These are phyloP conservation scores for Drosophila colorata DNA, from an alignment of 2,888 invertebrate genomes.

Conservation along the genomic window DNA sequence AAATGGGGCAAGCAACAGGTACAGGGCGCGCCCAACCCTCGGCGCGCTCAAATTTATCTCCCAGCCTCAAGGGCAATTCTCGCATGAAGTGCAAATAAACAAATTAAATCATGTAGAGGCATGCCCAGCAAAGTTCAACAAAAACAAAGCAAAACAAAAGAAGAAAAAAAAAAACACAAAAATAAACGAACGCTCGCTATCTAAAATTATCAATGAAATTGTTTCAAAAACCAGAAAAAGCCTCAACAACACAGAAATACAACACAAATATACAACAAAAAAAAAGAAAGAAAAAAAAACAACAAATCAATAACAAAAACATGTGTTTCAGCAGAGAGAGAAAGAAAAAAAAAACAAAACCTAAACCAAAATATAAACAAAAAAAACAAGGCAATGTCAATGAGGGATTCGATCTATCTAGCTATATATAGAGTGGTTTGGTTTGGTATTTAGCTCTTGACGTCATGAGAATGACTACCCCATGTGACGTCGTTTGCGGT, in stretches of 20 bases:
- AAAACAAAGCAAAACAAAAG: conserved; percentile 32
- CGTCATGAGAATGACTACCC: conserved; percentile 27
- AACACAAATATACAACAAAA: conserved; percentile 27
- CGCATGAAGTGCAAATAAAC: conserved; percentile 54
- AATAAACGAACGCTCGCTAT: conserved; percentile 53
- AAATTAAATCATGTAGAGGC: conserved; percentile 47
- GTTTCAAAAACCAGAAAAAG: conserved; percentile 53
- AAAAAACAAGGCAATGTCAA: conserved; percentile 32
- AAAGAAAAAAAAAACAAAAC: conserved; percentile 28
- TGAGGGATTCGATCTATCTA: conserved; percentile 24
- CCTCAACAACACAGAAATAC: conserved; percentile 30
- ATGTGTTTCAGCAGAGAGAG: conserved; percentile 50
- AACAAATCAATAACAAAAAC: conserved; percentile 39
- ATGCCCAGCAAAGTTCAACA: conserved; percentile 43
- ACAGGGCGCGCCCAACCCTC: background rate
- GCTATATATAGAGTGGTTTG: conserved; percentile 29
- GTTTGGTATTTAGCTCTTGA: conserved; percentile 34
- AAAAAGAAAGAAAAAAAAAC: conserved; percentile 29
- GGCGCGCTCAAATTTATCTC: conserved; percentile 4
- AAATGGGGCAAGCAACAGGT: conserved; percentile 27
- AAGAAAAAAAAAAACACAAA: conserved; percentile 8
- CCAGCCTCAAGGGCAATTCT: conserved; percentile 50
- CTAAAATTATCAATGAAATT: conserved; percentile 68
- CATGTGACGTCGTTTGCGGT: conserved; percentile 22
- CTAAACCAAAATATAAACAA: conserved; percentile 47